Evolutionary conservation across 2,113 vertebrate genomes (phyloP), one percentile per base, ranked within the genome.

Genomic region (Lophotis ruficrista): DNA sequence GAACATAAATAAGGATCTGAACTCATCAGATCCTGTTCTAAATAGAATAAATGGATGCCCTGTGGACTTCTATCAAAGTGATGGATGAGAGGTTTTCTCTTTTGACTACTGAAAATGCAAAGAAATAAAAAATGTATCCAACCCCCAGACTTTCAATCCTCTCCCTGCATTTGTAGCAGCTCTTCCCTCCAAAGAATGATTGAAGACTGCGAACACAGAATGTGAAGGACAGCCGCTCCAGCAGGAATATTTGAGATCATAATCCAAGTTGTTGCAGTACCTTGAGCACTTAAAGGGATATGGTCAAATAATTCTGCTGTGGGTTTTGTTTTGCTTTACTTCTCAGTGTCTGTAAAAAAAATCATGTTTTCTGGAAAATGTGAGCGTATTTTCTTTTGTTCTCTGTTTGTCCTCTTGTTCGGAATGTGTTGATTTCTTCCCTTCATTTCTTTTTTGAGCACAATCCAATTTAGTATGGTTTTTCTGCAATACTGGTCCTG

Each of bases 61-160:
- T 86, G 78, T 87, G 91, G 92, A 82, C 87, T 96, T 96, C 71
- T n/a, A 89, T 97, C 89, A 94, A 65, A 79, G 77, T 96, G 96
- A 97, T 96, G 90, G 92, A 97, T 96, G 95, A 94, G 30, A 41
- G 70, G 31, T 58, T 94, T 97, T 94, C 84, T 93, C 92, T 91
- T 95, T 70, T 86, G 92, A 95, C 97, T 97, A 54, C 83, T 75
- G 84, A 90, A 96, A 97, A 95, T 91, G 79, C 92, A 96, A 78
- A 94, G 89, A 90, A 94, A 89, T 96, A 96, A 96, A 97, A 96
- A 94, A 92, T 48, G 14, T 75, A 72, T 72, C 68, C 78, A 90
- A 33, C 53, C 43, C 41, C 33, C 50, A 90, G 72, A 81, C 27
- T 97, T 96, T 56, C 87, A 94, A 2, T 94, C 70, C 77, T 81